Conservation (phyloP, 2,888 invertebrate genomes). For the Acrobasis repandana region DNA sequence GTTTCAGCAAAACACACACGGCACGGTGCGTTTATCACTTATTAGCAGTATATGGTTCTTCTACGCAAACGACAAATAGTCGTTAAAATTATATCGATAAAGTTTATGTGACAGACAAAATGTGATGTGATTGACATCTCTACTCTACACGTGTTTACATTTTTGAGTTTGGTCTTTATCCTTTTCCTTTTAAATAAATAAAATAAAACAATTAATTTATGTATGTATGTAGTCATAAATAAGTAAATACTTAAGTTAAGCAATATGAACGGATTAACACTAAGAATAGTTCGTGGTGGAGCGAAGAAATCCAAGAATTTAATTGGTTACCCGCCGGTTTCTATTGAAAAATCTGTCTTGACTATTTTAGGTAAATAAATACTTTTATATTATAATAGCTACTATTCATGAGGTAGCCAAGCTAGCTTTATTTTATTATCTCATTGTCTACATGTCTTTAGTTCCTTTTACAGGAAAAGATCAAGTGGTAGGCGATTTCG, state of each 20-base stretch:
- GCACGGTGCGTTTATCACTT: too few relatives aligned
- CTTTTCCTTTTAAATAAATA: too few relatives aligned
- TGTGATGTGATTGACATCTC: too few relatives aligned
- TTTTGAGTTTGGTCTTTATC: too few relatives aligned
- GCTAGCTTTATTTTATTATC: neutral
- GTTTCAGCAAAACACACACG: too few relatives aligned
- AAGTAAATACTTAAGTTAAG: conserved; percentile 2
- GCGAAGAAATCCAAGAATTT: conserved; percentile 52
- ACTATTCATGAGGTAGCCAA: too few relatives aligned
- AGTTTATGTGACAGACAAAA: too few relatives aligned
- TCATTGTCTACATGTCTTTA: neutral
- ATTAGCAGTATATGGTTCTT: too few relatives aligned
- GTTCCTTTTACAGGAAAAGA: neutral
- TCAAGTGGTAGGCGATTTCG: conserved; percentile 36
- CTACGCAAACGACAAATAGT: too few relatives aligned
- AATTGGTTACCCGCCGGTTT: conserved; percentile 47
- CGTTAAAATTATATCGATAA: too few relatives aligned
- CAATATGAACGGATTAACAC: conserved; percentile 58
- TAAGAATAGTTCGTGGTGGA: conserved; percentile 55
- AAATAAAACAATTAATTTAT: neutral
- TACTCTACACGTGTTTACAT: too few relatives aligned
- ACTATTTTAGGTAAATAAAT: conserved; percentile 29
- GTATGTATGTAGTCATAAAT: neutral
- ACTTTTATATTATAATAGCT: neutral
- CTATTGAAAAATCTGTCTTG: conserved; percentile 34